phyloP scores from a whole-genome alignment of 2,888 invertebrate species.

The Pyrocoelia pectoralis region DNA sequence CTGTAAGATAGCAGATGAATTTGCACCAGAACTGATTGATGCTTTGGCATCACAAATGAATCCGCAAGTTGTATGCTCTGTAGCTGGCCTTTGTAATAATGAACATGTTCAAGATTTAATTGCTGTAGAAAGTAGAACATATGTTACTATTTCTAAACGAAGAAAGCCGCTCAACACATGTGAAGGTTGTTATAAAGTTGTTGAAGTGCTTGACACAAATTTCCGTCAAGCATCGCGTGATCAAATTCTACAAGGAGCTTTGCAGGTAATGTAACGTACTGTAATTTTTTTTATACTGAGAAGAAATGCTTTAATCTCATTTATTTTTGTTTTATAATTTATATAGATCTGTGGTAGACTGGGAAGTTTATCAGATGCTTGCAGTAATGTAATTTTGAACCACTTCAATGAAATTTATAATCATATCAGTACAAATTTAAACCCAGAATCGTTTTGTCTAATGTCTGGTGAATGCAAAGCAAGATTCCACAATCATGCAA shows the following conservation, averaged over 20 bases:
- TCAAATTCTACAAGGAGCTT: conserved; percentile 65
- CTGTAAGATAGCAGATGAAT: conserved; percentile 80
- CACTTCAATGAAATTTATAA: conserved; percentile 77
- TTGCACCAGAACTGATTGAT: conserved; percentile 87
- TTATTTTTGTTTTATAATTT: conserved; percentile 10
- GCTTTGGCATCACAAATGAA: conserved; percentile 91
- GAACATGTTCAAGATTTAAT: conserved; percentile 73
- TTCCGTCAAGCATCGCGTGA: conserved; percentile 65
- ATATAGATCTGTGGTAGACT: conserved; percentile 71
- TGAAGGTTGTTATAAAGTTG: conserved; percentile 64
- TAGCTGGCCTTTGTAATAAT: conserved; percentile 88
- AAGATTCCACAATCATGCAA: conserved; percentile 71
- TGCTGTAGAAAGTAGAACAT: conserved; percentile 59
- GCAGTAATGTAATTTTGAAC: conserved; percentile 75
- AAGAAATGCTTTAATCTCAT: too few relatives aligned
- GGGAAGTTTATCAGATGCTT: conserved; percentile 80
- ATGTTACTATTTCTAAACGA: conserved; percentile 37
- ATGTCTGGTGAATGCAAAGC: conserved; percentile 77
- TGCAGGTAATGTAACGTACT: conserved; percentile 62
- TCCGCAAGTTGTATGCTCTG: conserved; percentile 86
- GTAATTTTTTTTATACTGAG: background rate
- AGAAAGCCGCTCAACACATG: conserved; percentile 48
- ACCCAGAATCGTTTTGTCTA: conserved; percentile 74
- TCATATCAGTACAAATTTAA: conserved; percentile 68
- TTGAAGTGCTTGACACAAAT: conserved; percentile 63